Conservation (phyloP, 1,140 invertebrate genomes). For the Cephus cinctus region DNA sequence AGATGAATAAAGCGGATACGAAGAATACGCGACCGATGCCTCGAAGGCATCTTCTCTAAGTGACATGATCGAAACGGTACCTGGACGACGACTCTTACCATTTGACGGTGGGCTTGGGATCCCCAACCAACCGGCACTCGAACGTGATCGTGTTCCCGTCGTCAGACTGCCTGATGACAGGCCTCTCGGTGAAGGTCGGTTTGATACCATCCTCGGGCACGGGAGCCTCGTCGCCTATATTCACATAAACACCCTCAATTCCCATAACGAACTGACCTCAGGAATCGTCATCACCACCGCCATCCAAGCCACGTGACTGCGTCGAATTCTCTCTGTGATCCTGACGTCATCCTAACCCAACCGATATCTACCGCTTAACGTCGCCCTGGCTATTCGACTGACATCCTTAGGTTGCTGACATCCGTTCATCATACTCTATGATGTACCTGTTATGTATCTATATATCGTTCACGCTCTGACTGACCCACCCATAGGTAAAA, state of each 20-base stretch:
- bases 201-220: conserved; percentile 87
- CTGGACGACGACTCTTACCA: too few relatives aligned
- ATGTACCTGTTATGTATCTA: neutral
- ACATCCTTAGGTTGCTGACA: conserved; percentile 33
- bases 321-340: too few relatives aligned
- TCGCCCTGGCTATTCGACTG: conserved; percentile 11
- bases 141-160: conserved; percentile 91
- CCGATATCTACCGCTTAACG: too few relatives aligned
- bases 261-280: too few relatives aligned
- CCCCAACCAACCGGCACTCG: conserved; percentile 92
- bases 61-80: too few relatives aligned
- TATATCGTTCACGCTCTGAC: too few relatives aligned
- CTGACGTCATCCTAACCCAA: too few relatives aligned
- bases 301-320: too few relatives aligned
- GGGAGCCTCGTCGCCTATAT: conserved; percentile 86
- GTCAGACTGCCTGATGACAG: conserved; percentile 91
- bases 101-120: conserved; percentile 86
- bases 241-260: conserved; percentile 46
- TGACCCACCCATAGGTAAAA: too few relatives aligned
- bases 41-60: neutral
- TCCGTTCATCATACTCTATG: conserved; percentile 3
- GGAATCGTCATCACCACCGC: too few relatives aligned
- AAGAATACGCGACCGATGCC: neutral
- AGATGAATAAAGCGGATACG: neutral
- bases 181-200: conserved; percentile 95